These are phyloP conservation scores for Rhynchomys soricoides DNA, from an alignment of 2,113 vertebrate genomes.

Conservation along the genomic window DNA sequence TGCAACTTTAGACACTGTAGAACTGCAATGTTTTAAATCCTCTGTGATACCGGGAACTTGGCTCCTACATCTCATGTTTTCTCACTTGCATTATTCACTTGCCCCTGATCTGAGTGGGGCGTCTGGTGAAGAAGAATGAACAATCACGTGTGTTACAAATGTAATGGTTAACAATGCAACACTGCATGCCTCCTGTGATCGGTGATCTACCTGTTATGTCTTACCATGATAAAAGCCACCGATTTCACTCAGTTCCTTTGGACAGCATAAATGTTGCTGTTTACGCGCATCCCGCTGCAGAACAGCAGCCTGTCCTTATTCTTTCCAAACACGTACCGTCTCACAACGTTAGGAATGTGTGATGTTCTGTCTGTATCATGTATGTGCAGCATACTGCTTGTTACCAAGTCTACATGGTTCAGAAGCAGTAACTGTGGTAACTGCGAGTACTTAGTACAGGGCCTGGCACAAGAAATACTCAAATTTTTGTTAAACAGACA, in stretches of 20 bases:
- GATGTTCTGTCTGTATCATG: not conserved
- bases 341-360: not conserved
- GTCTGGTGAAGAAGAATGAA: not conserved
- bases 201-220: not conserved
- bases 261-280: not conserved
- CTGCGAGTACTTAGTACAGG: not conserved
- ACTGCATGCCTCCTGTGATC: not conserved
- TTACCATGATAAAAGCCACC: constrained; percentile 10
- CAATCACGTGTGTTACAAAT: constrained; percentile 25
- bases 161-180: constrained; percentile 6
- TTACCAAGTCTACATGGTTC: not conserved
- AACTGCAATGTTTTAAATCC: constrained; percentile 16
- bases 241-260: not conserved
- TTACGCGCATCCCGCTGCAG: too few species aligned
- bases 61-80: not conserved
- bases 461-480: constrained; percentile 18
- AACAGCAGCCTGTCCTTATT: not conserved
- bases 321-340: not conserved
- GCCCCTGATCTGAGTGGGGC: not conserved
- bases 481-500: constrained; percentile 19
- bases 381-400: not conserved
- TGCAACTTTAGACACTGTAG: not conserved
- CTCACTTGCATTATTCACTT: not conserved
- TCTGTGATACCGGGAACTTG: not conserved
- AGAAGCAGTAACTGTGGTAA: not conserved